Conservation (phyloP, 2,797 vertebrate species). For the Malacoraja senta region DNA sequence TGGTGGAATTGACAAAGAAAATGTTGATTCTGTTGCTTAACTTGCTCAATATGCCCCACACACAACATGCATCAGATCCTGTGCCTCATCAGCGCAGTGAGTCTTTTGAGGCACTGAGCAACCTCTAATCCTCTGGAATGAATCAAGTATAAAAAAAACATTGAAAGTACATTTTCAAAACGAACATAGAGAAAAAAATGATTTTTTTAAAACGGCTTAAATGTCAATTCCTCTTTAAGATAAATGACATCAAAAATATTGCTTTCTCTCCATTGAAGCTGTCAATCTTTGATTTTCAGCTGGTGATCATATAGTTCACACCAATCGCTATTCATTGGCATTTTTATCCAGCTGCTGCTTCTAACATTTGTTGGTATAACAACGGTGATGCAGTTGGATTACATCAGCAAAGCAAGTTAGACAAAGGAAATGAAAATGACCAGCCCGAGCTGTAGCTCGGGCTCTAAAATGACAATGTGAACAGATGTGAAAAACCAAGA, state of each 20-base stretch:
- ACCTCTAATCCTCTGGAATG: not conserved
- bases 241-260: not conserved
- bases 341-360: slow-evolving; percentile 22
- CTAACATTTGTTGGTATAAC: slow-evolving; percentile 34
- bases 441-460: not conserved
- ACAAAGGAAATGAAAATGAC: slow-evolving; percentile 28
- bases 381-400: slow-evolving; percentile 33
- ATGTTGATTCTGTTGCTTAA: no score
- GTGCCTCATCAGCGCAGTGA: no score
- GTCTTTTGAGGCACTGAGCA: no score
- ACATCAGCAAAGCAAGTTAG: slow-evolving; percentile 12
- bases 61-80: no score
- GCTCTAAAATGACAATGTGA: slow-evolving; percentile 9
- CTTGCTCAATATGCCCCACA: no score
- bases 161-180: not conserved
- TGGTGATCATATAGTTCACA: not conserved
- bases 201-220: not conserved
- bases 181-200: not conserved
- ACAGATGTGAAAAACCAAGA: slow-evolving; percentile 34
- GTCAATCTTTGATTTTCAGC: not conserved
- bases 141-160: not conserved
- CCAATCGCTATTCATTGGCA: not conserved
- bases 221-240: not conserved
- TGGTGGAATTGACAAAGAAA: no score
- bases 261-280: not conserved